Conservation (phyloP, 2,888 invertebrate species). For the Aphelenchoides bicaudatus region DNA sequence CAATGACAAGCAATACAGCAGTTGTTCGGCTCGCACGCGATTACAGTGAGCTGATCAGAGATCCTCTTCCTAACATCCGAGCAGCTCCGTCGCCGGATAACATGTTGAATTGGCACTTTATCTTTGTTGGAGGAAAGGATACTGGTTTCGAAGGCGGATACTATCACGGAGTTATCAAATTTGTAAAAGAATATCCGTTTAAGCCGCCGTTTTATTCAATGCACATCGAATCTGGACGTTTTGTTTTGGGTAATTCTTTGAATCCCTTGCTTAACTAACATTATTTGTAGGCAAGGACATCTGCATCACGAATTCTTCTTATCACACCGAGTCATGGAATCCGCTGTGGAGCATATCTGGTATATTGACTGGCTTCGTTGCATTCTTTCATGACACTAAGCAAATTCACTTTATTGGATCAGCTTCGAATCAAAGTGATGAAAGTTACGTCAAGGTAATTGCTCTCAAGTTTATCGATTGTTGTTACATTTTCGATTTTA, state of each 20-base stretch:
- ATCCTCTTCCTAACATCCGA: neutral
- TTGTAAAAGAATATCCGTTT: neutral
- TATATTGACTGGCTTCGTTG: neutral
- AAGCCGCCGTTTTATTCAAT: slow-evolving; percentile 1
- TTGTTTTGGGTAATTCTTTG: neutral
- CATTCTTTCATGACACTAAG: neutral
- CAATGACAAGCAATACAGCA: too few species aligned
- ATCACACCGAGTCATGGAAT: slow-evolving; percentile 7
- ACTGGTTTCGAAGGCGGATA: slow-evolving; percentile 6
- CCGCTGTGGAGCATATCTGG: neutral
- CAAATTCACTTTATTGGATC: neutral
- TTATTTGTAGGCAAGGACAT: too few species aligned
- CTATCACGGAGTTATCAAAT: neutral
- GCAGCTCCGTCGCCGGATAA: neutral
- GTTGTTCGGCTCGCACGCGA: neutral
- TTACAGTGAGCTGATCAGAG: neutral
- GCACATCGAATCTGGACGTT: neutral
- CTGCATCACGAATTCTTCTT: slow-evolving; percentile 3
- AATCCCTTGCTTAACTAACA: neutral
- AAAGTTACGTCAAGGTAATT: too few species aligned
- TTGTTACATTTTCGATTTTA: too few species aligned
- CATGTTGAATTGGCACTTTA: slow-evolving; percentile 1
- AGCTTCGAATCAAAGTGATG: too few species aligned
- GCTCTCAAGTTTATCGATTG: too few species aligned
- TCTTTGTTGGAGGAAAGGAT: neutral